Evolutionary conservation across 1,140 invertebrate genomes (phyloP).

Genomic region (Sinonovacula constricta): DNA sequence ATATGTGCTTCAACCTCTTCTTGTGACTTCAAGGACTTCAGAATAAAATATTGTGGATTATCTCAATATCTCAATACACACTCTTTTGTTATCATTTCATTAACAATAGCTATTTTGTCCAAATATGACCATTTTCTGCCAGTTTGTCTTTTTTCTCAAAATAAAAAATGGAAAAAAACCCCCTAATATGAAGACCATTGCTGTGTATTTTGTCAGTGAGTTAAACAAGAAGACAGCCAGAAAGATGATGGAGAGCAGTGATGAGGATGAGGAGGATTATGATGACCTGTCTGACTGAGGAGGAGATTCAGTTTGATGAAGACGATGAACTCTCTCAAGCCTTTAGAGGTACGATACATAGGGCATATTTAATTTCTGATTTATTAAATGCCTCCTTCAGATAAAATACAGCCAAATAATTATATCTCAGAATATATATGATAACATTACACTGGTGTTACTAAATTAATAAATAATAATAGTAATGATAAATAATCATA

Average conservation of each 20-base stretch:
- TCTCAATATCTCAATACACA: no score
- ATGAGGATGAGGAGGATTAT: conserved; percentile 69
- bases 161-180: no score
- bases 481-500: not conserved
- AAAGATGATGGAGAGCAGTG: conserved; percentile 38
- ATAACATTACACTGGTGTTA: not conserved
- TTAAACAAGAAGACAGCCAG: conserved; percentile 57
- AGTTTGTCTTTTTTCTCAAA: not conserved
- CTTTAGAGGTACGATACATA: conserved; percentile 39
- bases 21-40: no score
- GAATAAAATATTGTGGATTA: no score
- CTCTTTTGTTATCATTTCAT: not conserved
- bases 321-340: conserved; percentile 77
- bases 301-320: conserved; percentile 74
- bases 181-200: no score
- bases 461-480: not conserved
- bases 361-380: not conserved
- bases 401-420: no score
- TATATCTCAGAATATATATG: not conserved
- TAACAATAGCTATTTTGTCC: not conserved
- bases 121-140: not conserved
- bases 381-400: no score
- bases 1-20: no score
- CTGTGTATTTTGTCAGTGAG: conserved; percentile 54
- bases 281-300: conserved; percentile 70